These are phyloP conservation scores for Cryptotermes secundus DNA, from an alignment of 1,140 invertebrate genomes.

Conservation along the genomic window DNA sequence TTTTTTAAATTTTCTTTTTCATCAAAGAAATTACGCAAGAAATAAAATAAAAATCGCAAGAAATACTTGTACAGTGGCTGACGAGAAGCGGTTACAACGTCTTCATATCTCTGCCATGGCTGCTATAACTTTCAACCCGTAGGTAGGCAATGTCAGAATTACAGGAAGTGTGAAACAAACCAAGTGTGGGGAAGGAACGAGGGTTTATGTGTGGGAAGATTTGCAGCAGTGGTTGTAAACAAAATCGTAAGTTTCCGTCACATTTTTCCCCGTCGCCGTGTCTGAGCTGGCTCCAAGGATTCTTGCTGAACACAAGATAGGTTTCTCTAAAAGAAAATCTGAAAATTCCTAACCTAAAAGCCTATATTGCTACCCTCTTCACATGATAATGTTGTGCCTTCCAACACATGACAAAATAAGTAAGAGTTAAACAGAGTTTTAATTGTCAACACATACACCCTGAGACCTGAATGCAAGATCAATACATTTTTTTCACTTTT, in stretches of 20 bases:
- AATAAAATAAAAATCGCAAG: no score
- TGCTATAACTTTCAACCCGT: neutral
- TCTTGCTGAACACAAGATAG: neutral
- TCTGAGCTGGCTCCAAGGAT: neutral
- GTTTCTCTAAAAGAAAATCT: neutral
- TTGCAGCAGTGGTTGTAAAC: conserved; percentile 22
- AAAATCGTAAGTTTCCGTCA: conserved; percentile 26
- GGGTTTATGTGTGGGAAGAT: neutral
- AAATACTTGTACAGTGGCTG: no score
- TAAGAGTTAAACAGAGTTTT: no score
- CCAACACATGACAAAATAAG: no score
- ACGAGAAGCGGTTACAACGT: neutral
- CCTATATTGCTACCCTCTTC: neutral
- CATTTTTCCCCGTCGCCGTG: neutral
- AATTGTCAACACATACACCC: no score
- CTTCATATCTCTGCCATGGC: neutral
- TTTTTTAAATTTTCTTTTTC: no score
- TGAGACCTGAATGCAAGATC: no score
- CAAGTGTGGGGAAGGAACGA: neutral
- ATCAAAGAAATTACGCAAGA: no score
- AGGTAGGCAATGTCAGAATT: neutral
- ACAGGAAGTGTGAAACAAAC: neutral
- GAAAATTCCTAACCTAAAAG: neutral
- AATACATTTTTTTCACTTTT: no score
- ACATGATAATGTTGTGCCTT: no score